Percentiles rank a stretch among this genome's conserved stretches.
Evolutionary conservation across 2,113 vertebrate genomes (phyloP).

Genomic region (Chamaetylas fuelleborni): DNA sequence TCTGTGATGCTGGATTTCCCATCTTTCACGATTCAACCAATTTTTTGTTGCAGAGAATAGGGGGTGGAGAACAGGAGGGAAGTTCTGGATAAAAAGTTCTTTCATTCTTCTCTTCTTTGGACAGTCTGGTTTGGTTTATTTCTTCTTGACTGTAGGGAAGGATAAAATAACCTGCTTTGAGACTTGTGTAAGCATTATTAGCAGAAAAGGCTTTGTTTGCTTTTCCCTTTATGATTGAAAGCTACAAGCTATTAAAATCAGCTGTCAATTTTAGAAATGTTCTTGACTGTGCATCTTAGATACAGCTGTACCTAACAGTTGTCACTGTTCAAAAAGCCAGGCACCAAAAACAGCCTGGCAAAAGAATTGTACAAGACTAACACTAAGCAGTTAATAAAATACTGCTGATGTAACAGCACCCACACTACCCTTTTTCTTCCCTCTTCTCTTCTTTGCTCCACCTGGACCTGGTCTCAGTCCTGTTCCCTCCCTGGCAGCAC

Average conservation of each 20-base stretch:
- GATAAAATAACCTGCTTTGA: background rate
- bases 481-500: background rate
- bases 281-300: background rate
- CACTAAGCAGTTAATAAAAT: background rate
- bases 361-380: background rate
- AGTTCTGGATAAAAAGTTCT: background rate
- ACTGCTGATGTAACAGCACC: background rate
- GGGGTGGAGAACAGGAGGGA: background rate
- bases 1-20: background rate
- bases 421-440: background rate
- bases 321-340: background rate
- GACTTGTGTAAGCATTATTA: background rate
- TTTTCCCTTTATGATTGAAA: background rate
- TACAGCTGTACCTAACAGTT: background rate
- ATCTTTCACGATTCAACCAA: background rate
- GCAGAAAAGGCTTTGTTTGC: background rate
- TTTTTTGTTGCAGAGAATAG: conserved; percentile 3
- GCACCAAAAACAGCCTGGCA: background rate
- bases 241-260: background rate
- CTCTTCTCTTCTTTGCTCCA: background rate
- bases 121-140: background rate
- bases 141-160: background rate
- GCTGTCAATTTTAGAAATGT: background rate
- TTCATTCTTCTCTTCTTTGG: conserved; percentile 5
- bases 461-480: background rate